Base-by-base conservation (phyloP, 2,113 vertebrate species). In the Halichoerus grypus region DNA sequence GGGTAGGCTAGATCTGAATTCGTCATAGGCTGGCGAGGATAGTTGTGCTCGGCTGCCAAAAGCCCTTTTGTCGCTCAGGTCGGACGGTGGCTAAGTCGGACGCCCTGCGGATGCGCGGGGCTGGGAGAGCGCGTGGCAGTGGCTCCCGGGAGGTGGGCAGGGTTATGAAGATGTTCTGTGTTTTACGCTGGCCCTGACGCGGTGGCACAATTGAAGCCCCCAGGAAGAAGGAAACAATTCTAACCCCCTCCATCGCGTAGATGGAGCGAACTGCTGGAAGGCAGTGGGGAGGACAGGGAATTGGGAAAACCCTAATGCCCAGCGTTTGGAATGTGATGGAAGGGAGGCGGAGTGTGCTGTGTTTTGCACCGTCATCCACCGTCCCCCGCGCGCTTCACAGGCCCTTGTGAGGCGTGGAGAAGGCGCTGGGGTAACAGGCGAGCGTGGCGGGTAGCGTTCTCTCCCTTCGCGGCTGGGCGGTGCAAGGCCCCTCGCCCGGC, bases 381-480 rank as follows among this genome's bases (percentile, higher is more conserved):
- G n/a, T 16, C 5, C 8, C 1, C n/a, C 28, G 18, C 2, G 7
- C 1, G 15, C 33, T 80, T 81, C 46, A 3, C 49, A 83, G 84
- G 18, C 36, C 14, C 8, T 9, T 19, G 7, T 4, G 51, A 21
- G 24, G 49, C 7, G 0, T 28, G 65, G 49, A 65, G 36, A 79
- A 42, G 65, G 21, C 59, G 15, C 9, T 19, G 24, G 51, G 26
- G 7, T 69, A 42, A 46, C 90, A 5, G 33, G 36, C 8, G 1
- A 49, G 18, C 6, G 0, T 5, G 5, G 0, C 26, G 36, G 53
- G 24, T 15, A 15, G 22, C 0, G 16, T 39, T 2, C 28, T 69
- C 22, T 26, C 15, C 7, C 15, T 69, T 63, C 7, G 2, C 0
- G 55, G 4, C 28, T 74, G 0, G 1, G 1, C 31, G 1, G 46